A percentile compares a stretch with the other conserved stretches of the same genome.
These are phyloP conservation scores for Chloropsis hardwickii DNA, from an alignment of 2,113 vertebrate species.

Conservation along the genomic window DNA sequence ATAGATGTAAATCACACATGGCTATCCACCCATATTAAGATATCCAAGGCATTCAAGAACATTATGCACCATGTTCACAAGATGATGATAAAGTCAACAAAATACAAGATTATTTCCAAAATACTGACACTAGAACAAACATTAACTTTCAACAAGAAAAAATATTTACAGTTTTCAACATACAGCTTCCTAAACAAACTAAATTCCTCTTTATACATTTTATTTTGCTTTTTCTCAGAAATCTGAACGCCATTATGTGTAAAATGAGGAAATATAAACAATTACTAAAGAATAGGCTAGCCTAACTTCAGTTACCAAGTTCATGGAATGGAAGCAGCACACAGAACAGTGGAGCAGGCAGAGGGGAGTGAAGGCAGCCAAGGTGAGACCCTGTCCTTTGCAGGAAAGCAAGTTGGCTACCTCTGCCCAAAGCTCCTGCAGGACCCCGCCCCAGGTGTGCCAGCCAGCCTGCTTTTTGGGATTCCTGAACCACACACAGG, in stretches of 20 bases:
- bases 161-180: slow-evolving; percentile 21
- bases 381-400: not conserved
- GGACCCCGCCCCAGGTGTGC: not conserved
- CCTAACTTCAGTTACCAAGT: not conserved
- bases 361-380: not conserved
- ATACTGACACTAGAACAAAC: slow-evolving; percentile 8
- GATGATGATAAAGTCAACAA: slow-evolving; percentile 6
- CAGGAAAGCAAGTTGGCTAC: not conserved
- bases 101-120: slow-evolving; percentile 32
- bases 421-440: not conserved
- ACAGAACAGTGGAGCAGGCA: not conserved
- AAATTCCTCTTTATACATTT: not conserved
- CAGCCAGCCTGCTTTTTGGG: not conserved
- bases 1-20: not conserved
- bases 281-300: not conserved
- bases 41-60: not conserved
- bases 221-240: not conserved
- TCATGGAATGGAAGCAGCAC: not conserved
- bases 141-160: not conserved
- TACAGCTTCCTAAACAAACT: slow-evolving; percentile 2
- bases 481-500: not conserved
- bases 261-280: not conserved
- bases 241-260: not conserved
- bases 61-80: not conserved
- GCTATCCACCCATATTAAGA: not conserved